Evolutionary conservation across 1,140 invertebrate species (phyloP), one percentile per base, ranked within the genome.

Genomic region (Aphidius ervi): DNA sequence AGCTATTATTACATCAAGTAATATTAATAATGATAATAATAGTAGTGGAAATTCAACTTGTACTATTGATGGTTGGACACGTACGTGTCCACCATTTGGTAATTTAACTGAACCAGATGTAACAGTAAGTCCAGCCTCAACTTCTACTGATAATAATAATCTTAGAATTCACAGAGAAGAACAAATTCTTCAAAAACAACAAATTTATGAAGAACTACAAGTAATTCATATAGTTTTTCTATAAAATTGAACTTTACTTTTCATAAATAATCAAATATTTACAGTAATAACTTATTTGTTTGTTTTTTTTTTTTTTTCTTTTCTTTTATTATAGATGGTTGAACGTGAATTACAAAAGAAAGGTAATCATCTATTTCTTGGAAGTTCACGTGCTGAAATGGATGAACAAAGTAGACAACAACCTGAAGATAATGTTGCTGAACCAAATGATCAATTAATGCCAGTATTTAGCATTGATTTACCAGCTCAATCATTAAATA

Each of bases 181-280:
- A 57, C 86, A 89, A 65, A 86, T 87, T 50, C 74, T 86, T 16
- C 83, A 88, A 63, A 90, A 90, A 67, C 87, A 90, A 75, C 87
- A 89, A 71, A 90, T 91, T 68, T 80, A 91, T 6, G 89, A 91
- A 68, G 89, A 92, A 74, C 74, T 92, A 60, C 87, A 91, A 77
- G 85, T 86, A 74, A 62, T 16, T 16, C 16, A 16, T 16, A 16
- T 0, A 16, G 16, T 16, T 16, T 16, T 16, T 16, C 16, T 16
- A 16, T 16, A 16, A 16, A 16, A 16, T 16, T 16, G 16, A 16
- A 16, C 16, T 16, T 16, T 16, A 16, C 16, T 16, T 16, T 16
- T 16, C 16, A 16, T 16, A 16, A 16, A 16, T 16, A 16, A 16
- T 16, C 16, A 16, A 9, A 43, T 43, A 43, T 43, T 43, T 3